Percentiles rank a stretch among this genome's conserved stretches.
phyloP scores from a whole-genome alignment of 1,140 invertebrate genomes.

The Venturia canescens region DNA sequence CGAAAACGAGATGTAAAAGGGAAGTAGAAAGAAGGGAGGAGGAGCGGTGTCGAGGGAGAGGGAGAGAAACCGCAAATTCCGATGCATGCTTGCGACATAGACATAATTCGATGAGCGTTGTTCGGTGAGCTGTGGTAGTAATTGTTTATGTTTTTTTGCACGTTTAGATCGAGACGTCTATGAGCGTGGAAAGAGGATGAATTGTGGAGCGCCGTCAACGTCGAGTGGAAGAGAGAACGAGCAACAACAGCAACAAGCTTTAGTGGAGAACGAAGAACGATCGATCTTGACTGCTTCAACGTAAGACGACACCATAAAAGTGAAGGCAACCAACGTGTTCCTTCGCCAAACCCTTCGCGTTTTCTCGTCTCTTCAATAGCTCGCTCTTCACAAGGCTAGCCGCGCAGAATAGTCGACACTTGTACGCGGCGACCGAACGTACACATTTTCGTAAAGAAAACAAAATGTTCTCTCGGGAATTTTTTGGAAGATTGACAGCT shows the following conservation, averaged over 20 bases:
- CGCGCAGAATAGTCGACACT: background rate
- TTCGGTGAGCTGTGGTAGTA: background rate
- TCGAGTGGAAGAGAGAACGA: background rate
- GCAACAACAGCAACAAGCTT: conserved; percentile 31
- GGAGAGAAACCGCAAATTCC: background rate
- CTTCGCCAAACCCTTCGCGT: background rate
- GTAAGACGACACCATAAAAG: conserved; percentile 54
- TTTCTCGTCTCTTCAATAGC: background rate
- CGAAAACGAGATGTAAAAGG: background rate
- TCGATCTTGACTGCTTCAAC: conserved; percentile 48
- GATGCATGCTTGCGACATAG: background rate
- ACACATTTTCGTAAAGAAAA: conserved; percentile 4
- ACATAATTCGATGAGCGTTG: conserved; percentile 8
- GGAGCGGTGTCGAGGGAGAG: background rate
- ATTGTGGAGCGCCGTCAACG: no score
- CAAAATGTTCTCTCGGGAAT: conserved; percentile 9
- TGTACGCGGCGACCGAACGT: background rate
- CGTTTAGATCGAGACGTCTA: background rate
- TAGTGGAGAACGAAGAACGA: conserved; percentile 41
- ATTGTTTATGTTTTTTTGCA: background rate
- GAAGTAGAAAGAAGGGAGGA: background rate
- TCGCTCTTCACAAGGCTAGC: conserved; percentile 4
- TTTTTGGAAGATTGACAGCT: conserved; percentile 28
- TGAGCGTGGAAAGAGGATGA: background rate
- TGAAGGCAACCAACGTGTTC: background rate